Evolutionary conservation across 2,797 vertebrate species (phyloP).

Genomic region (Erithacus rubecula): DNA sequence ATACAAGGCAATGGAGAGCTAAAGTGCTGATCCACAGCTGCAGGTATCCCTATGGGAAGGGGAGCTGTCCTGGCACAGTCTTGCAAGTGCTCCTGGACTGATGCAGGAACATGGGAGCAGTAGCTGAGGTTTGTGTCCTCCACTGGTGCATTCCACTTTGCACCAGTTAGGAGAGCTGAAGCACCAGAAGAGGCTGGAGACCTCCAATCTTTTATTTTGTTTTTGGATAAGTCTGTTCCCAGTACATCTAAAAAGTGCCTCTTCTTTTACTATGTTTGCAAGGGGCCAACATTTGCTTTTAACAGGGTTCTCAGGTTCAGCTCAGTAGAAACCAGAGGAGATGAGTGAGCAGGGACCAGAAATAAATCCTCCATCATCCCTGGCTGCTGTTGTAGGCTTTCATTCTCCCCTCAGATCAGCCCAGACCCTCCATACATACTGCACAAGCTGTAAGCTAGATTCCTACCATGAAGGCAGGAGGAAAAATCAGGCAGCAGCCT

Average conservation of each 20-base stretch:
- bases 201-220: not conserved
- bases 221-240: not conserved
- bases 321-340: not conserved
- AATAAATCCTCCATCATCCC: not conserved
- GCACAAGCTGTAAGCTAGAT: not conserved
- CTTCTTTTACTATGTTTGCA: not conserved
- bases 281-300: not conserved
- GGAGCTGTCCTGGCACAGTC: accelerated
- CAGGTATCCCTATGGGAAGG: not conserved
- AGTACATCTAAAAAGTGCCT: not conserved
- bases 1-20: not conserved
- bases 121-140: not conserved
- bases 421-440: not conserved
- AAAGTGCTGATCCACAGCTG: not conserved
- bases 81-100: not conserved
- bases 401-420: not conserved
- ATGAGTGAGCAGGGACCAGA: not conserved
- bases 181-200: not conserved
- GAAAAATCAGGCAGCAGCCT: not conserved
- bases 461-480: not conserved
- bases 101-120: not conserved
- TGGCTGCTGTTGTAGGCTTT: not conserved
- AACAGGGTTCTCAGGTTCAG: not conserved
- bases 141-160: not conserved
- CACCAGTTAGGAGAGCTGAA: not conserved